phyloP scores from a whole-genome alignment of 2,888 invertebrate genomes.

The Nomada fabriciana region DNA sequence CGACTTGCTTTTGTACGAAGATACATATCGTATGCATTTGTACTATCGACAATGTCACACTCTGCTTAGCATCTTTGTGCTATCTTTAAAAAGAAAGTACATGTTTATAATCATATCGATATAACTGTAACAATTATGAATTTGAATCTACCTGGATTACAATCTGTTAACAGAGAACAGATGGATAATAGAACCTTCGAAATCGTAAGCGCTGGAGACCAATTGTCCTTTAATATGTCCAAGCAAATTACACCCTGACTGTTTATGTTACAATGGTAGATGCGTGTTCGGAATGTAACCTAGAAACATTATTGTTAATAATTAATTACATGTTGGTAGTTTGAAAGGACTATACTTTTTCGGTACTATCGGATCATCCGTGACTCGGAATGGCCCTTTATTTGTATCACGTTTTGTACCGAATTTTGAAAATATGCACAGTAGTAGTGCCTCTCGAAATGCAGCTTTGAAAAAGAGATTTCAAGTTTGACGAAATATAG shows the following conservation, averaged over 20 bases:
- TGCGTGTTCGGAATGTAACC: slow-evolving; percentile 97
- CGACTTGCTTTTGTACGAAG: no score
- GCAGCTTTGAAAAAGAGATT: no score
- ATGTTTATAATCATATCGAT: not conserved
- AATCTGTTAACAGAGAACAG: slow-evolving; percentile 98
- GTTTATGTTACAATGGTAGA: slow-evolving; percentile 99
- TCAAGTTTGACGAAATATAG: no score
- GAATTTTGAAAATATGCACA: not conserved
- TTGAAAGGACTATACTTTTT: not conserved
- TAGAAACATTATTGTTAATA: slow-evolving; percentile 76
- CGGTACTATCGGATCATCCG: not conserved
- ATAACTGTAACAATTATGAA: not conserved
- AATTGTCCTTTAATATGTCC: slow-evolving; percentile 99
- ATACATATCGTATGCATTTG: no score
- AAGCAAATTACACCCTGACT: slow-evolving; percentile 99
- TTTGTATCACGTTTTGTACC: slow-evolving; percentile 7
- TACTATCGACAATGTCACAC: no score
- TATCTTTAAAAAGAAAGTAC: not conserved
- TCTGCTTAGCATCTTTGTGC: no score
- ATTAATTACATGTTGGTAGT: slow-evolving; percentile 15
- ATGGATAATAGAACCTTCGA: slow-evolving; percentile 98
- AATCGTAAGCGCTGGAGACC: slow-evolving; percentile 99
- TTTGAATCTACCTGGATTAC: slow-evolving; percentile 93
- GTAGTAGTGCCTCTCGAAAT: no score
- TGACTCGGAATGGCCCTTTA: not conserved